Conservation (phyloP, 2,888 invertebrate genomes). For the Branchipolynoe longqiensis region DNA sequence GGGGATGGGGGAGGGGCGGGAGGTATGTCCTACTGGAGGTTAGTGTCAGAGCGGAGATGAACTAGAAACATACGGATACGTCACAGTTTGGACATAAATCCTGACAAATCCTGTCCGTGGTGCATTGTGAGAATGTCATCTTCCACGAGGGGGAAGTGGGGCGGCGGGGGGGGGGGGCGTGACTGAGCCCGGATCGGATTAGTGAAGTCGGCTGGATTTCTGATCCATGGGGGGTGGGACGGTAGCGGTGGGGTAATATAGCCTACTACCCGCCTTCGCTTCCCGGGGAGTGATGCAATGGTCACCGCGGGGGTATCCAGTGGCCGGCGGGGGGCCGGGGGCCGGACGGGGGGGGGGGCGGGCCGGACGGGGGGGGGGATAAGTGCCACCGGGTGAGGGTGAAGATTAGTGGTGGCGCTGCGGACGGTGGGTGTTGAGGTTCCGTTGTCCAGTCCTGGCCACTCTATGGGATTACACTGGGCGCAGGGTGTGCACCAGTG, state of each 20-base stretch:
- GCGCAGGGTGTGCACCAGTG: too few species aligned
- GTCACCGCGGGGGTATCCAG: neutral
- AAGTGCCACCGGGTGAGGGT: slow-evolving; percentile 17
- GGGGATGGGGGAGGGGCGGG: neutral
- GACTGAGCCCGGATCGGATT: too few species aligned
- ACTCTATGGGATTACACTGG: slow-evolving; percentile 33
- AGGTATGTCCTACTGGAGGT: neutral
- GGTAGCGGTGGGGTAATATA: neutral
- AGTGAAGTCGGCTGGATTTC: neutral
- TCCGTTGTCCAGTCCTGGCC: neutral
- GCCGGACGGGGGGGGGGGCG: too few species aligned
- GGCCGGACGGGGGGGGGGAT: neutral
- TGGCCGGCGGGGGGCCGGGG: neutral
- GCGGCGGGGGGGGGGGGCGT: neutral
- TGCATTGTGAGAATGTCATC: slow-evolving; percentile 23
- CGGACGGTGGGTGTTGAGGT: neutral
- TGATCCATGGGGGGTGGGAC: neutral
- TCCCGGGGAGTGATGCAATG: neutral
- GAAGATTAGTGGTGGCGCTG: neutral
- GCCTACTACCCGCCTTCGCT: neutral
- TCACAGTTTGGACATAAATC: neutral
- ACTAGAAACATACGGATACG: neutral
- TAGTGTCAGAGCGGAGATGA: neutral
- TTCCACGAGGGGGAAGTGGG: neutral
- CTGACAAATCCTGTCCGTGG: neutral